These are phyloP conservation scores for Gallinago solitaria DNA, from an alignment of 2,797 vertebrate genomes.

Conservation along the genomic window DNA sequence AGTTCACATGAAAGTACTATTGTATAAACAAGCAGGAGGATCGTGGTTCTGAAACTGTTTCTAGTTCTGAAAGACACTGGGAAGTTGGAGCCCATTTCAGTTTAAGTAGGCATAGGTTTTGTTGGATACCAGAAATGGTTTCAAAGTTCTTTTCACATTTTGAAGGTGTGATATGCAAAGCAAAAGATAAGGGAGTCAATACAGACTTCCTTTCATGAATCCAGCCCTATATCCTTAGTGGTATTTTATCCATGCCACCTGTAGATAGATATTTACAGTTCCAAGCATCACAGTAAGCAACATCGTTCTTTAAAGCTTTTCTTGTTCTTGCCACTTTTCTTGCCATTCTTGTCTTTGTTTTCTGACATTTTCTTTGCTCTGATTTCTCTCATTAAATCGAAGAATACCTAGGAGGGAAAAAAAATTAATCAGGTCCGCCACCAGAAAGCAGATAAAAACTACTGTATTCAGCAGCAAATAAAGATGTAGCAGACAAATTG, in stretches of 20 bases:
- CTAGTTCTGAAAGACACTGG: constrained; percentile 43
- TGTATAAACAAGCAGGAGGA: constrained; percentile 22
- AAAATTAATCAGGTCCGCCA: not conserved
- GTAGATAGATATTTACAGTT: constrained; percentile 36
- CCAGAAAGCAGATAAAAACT: not conserved
- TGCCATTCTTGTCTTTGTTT: constrained; percentile 94
- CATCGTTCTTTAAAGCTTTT: constrained; percentile 95
- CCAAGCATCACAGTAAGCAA: constrained; percentile 90
- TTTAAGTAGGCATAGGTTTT: constrained; percentile 38
- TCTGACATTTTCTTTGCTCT: constrained; percentile 94
- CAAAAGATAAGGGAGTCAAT: constrained; percentile 41
- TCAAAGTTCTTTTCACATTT: constrained; percentile 62
- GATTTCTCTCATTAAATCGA: constrained; percentile 96
- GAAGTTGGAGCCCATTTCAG: not conserved
- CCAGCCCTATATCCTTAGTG: constrained; percentile 57
- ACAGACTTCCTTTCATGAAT: constrained; percentile 49
- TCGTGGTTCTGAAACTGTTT: constrained; percentile 22
- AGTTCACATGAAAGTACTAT: not conserved
- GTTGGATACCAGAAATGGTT: constrained; percentile 37
- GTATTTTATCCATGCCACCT: constrained; percentile 34
- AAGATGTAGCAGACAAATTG: not conserved
- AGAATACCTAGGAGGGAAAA: constrained; percentile 87
- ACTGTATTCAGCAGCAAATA: not conserved
- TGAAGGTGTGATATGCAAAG: constrained; percentile 62
- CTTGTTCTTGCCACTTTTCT: constrained; percentile 93